phyloP scores from a whole-genome alignment of 2,113 vertebrate genomes.

The Plestiodon gilberti region DNA sequence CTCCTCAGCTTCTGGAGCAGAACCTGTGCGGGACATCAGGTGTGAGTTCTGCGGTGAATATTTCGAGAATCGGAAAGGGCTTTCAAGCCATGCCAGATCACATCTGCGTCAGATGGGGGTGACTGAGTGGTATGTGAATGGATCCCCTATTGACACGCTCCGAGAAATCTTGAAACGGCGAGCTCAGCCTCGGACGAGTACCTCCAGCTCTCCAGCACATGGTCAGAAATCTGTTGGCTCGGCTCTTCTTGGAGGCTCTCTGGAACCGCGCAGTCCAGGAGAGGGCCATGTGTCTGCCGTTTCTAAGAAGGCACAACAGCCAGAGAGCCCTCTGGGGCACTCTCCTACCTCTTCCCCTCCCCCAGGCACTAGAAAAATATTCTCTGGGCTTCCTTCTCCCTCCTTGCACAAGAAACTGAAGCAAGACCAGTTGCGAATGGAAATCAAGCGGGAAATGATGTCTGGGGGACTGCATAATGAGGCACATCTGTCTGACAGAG shows the following conservation, averaged over 20 bases:
- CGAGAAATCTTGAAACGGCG: constrained; percentile 87
- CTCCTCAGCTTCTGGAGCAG: constrained; percentile 74
- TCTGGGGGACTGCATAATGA: constrained; percentile 74
- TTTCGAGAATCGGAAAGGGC: constrained; percentile 94
- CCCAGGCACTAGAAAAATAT: constrained; percentile 80
- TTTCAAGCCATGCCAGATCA: constrained; percentile 93
- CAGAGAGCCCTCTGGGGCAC: constrained; percentile 74
- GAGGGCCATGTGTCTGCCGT: constrained; percentile 70
- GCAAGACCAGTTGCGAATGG: constrained; percentile 76
- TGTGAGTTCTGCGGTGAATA: constrained; percentile 96
- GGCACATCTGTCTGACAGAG: constrained; percentile 67
- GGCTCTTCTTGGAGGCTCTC: constrained; percentile 61
- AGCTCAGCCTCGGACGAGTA: constrained; percentile 60
- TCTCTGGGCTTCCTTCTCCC: constrained; percentile 72
- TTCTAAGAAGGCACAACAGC: constrained; percentile 72
- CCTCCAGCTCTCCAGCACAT: constrained; percentile 55
- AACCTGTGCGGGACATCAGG: constrained; percentile 89
- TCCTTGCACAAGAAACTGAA: constrained; percentile 78
- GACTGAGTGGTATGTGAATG: constrained; percentile 95
- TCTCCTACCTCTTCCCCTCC: constrained; percentile 75
- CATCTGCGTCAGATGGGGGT: constrained; percentile 96
- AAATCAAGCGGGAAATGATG: constrained; percentile 79
- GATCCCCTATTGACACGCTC: constrained; percentile 93
- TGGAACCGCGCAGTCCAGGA: constrained; percentile 67
- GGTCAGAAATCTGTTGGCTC: constrained; percentile 69